These are phyloP conservation scores for Micromesistius poutassou DNA, from an alignment of 2,797 vertebrate species.

Conservation along the genomic window DNA sequence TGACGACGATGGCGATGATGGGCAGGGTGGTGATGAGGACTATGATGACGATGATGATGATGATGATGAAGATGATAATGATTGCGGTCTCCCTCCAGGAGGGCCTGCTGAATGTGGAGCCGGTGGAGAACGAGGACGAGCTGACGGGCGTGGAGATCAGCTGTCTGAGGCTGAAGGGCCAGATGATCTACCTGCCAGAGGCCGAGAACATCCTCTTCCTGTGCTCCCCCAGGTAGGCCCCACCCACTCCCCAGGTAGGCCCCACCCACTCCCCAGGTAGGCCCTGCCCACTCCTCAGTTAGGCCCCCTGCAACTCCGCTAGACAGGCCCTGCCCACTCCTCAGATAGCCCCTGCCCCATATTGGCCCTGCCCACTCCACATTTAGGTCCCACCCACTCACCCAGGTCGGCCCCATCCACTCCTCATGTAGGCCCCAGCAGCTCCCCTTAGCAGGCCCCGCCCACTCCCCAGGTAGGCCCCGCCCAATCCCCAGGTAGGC, in stretches of 20 bases:
- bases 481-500: too few relatives aligned
- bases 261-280: too few relatives aligned
- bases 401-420: too few relatives aligned
- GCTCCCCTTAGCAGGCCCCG: too few relatives aligned
- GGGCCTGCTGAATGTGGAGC: constrained; percentile 94
- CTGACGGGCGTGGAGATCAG: constrained; percentile 95
- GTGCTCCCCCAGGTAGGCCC: constrained; percentile 91
- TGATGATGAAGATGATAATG: not conserved
- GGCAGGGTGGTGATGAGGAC: constrained; percentile 3
- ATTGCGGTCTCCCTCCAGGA: constrained; percentile 76
- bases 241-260: too few relatives aligned
- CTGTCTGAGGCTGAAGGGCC: constrained; percentile 95
- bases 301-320: too few relatives aligned
- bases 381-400: too few relatives aligned
- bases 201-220: constrained; percentile 98
- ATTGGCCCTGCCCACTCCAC: too few relatives aligned
- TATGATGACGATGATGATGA: too few relatives aligned
- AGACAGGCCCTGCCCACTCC: not conserved
- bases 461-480: constrained; percentile 87
- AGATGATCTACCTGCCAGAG: constrained; percentile 98
- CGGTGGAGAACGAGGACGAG: constrained; percentile 91
- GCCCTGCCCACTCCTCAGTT: too few relatives aligned
- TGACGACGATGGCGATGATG: constrained; percentile 17
- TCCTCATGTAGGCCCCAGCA: too few relatives aligned
- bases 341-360: too few relatives aligned